phyloP scores from a whole-genome alignment of 1,140 invertebrate species.

The Drosophila asahinai region DNA sequence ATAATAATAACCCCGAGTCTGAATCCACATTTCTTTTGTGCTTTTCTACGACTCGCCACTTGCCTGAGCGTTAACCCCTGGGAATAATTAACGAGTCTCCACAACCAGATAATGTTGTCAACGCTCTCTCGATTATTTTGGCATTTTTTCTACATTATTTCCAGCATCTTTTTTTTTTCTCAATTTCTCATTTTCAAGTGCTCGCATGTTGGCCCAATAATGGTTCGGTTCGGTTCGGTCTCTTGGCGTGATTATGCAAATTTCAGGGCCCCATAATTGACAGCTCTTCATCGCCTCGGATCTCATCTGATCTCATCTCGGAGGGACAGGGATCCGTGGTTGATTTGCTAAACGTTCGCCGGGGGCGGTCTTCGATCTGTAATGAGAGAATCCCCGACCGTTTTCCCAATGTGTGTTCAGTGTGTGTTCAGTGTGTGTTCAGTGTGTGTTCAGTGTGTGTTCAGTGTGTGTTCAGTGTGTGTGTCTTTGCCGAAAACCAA shows the following conservation, averaged over 20 bases:
- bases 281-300: slow-evolving; percentile 23
- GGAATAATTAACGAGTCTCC: slow-evolving; percentile 34
- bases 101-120: slow-evolving; percentile 63
- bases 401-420: not conserved
- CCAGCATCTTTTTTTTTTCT: not conserved
- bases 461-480: not conserved
- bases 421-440: not conserved
- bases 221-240: slow-evolving; percentile 55
- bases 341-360: slow-evolving; percentile 27
- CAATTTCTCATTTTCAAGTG: slow-evolving; percentile 30
- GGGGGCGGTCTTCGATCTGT: slow-evolving; percentile 17
- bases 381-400: slow-evolving; percentile 10
- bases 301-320: not conserved
- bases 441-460: not conserved
- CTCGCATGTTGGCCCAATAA: slow-evolving; percentile 74
- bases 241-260: slow-evolving; percentile 70
- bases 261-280: slow-evolving; percentile 30
- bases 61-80: slow-evolving; percentile 74
- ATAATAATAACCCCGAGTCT: slow-evolving; percentile 4
- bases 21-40: slow-evolving; percentile 14
- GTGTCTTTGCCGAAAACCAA: slow-evolving; percentile 14
- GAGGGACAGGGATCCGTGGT: slow-evolving; percentile 8
- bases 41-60: slow-evolving; percentile 47
- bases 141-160: not conserved
- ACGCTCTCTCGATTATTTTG: slow-evolving; percentile 24